Percentiles rank a stretch among this genome's conserved stretches.
Conservation (phyloP, 2,113 vertebrate genomes). For the Hypomesus transpacificus region DNA sequence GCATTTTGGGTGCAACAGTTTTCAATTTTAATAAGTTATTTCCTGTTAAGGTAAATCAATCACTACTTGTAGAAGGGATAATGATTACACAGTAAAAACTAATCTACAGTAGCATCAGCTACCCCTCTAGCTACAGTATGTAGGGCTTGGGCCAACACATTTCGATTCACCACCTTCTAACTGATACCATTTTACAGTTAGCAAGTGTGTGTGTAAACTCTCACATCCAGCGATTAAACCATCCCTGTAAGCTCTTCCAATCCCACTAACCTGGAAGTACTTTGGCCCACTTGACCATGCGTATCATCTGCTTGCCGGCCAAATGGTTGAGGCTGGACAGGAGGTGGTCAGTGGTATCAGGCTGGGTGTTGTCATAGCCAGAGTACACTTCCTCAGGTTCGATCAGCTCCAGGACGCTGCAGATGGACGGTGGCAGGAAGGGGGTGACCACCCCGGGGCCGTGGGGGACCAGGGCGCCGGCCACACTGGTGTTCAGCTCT, state of each 20-base stretch:
- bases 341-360: constrained; percentile 91
- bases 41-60: too few species aligned
- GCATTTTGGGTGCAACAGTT: too few species aligned
- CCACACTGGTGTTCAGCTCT: constrained; percentile 77
- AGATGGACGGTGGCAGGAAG: constrained; percentile 87
- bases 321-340: constrained; percentile 96
- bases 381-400: constrained; percentile 94
- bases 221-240: too few species aligned
- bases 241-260: background rate
- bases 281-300: constrained; percentile 99
- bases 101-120: too few species aligned
- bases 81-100: too few species aligned
- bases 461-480: constrained; percentile 84
- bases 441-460: constrained; percentile 77
- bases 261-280: constrained; percentile 93
- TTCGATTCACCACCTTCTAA: too few species aligned
- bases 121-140: too few species aligned
- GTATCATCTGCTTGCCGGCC: constrained; percentile 98
- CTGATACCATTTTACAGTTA: too few species aligned
- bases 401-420: constrained; percentile 89
- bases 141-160: too few species aligned
- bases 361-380: constrained; percentile 87
- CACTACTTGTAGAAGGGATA: too few species aligned
- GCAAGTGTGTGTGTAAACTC: too few species aligned
- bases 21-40: too few species aligned